Conservation (phyloP, 2,888 invertebrate genomes). For the Rotaria magnacalcarata region DNA sequence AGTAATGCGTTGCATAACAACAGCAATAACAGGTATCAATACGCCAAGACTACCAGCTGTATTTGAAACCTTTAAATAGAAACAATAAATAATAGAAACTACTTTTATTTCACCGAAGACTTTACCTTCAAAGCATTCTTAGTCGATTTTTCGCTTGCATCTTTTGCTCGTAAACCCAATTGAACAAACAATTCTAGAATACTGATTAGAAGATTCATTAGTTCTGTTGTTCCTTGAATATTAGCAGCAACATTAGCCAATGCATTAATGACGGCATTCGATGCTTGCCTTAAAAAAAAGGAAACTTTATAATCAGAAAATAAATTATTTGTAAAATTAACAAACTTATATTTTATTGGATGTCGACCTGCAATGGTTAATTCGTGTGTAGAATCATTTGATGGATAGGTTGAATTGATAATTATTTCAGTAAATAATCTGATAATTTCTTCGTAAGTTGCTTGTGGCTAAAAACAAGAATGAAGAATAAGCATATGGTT, state of each 20-base stretch:
- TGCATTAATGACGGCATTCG: conserved; percentile 89
- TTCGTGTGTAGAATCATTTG: background rate
- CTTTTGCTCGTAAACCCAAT: conserved; percentile 89
- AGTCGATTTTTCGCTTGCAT: conserved; percentile 85
- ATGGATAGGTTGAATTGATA: background rate
- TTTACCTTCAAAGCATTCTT: conserved; percentile 64
- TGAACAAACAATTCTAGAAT: conserved; percentile 93
- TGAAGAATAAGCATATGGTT: background rate
- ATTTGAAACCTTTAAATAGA: conserved; percentile 72
- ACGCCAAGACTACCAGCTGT: conserved; percentile 95
- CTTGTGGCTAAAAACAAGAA: background rate
- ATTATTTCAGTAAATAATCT: conserved; percentile 8
- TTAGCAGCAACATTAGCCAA: conserved; percentile 90
- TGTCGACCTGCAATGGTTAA: background rate
- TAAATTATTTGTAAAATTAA: background rate
- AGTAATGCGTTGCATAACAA: conserved; percentile 75
- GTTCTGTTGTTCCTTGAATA: conserved; percentile 73
- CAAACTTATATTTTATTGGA: background rate
- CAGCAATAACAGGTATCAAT: conserved; percentile 92
- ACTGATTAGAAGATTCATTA: conserved; percentile 77
- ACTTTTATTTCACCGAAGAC: background rate
- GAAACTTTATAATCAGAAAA: conserved; percentile 38
- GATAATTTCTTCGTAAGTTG: conserved; percentile 23
- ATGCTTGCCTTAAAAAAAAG: conserved; percentile 65
- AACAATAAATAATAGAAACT: conserved; percentile 10